Base-by-base conservation (phyloP, 1,140 invertebrate genomes). In the Drosophila aff. region DNA sequence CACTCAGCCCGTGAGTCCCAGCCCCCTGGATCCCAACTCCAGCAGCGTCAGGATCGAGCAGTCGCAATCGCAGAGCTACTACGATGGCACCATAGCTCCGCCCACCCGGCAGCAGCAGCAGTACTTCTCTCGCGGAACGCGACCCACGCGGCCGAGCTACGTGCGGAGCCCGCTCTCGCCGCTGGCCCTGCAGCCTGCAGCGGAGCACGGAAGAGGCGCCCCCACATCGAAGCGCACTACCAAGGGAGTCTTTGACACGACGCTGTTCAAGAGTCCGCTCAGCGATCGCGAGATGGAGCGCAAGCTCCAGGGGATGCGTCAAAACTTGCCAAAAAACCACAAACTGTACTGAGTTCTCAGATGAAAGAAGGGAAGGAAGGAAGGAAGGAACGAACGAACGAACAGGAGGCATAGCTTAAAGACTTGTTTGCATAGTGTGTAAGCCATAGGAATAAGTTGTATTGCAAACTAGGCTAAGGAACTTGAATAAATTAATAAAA, bases 261-360 rank as follows among this genome's bases (percentile, higher is more conserved):
- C 91, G 28, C 62, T 86, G 33, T 92, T 92, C 43, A 92, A 92
- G 62, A 91, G 74, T 31, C 91, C 91, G 0, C 71, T 68, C 18
- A 89, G 64, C 57, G 84, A 92, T 58, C 28, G 75, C 7, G 79
- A 91, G 49, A 61, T 81, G 41, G 79, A 87, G 21, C 65, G 62
- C 0, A 66, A 82, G 26, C 65, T 91, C 1, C 62, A 73, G 18
- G 50, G 66, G 10, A 49, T 85, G 41, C 76, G 77, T 44, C 83
- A 76, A 58, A 87, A 73, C 75, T 91, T 92, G 81, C 91, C 91
- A 80, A 92, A 92, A 91, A 92, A 92, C 74, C 91, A 92, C 62
- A 92, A 92, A 82, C 64, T 92, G 58, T 91, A 82, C 65, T 91
- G 75, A 73, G 23, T 58, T 50, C 38, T 28, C 38, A 21, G 26